Base-by-base conservation (phyloP, 1,140 invertebrate genomes). In the Pseudobourletiella spinata region DNA sequence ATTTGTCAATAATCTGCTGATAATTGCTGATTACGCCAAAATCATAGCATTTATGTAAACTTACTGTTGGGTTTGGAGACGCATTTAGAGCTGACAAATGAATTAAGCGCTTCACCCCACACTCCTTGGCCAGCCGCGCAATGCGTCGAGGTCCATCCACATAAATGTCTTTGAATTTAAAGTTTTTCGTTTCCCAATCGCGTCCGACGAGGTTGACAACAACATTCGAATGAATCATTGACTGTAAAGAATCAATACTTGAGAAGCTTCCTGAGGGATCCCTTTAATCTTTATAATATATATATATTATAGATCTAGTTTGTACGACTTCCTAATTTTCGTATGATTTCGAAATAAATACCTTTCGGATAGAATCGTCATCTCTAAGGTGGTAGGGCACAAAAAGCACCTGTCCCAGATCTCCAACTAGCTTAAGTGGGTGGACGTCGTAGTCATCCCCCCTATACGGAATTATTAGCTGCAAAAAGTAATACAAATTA, bases 351-450 rank as follows among this genome's bases (percentile, higher is more conserved):
- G n/a, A n/a, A n/a, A n/a, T 22, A 6, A 46, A 15, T 22, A 68
- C 66, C 42, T 87, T 91, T 3, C 83, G 77, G 67, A 99, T 87
- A 0, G 86, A 85, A n/a, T 88, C 86, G 71, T 95, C 90, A 80
- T 99, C 91, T 44, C 80, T 79, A 22, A 98, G 71, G 72, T 94
- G 71, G 74, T 84, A 97, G 2, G 86, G 91, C 72, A 88, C 83
- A 75, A 87, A 99, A 1, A 95, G 77, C 20, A 99, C 85, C 81
- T 99, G 97, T 25, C 97, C 97, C 55, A 99, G 81, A 78, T 99
- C 97, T 39, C 95, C 95, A 70, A 78, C 79, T 1, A 97, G 72
- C 77, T 94, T 95, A 1, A 96, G 76, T 28, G 82, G 80, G 57
- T 81, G 75, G 6, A 85, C 79, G 71, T 86, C 82, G 75, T 91